These are phyloP conservation scores for Turritopsis rubra DNA, from an alignment of 30 jellyfish, hydroid and myxozoan genomes.

Conservation along the genomic window DNA sequence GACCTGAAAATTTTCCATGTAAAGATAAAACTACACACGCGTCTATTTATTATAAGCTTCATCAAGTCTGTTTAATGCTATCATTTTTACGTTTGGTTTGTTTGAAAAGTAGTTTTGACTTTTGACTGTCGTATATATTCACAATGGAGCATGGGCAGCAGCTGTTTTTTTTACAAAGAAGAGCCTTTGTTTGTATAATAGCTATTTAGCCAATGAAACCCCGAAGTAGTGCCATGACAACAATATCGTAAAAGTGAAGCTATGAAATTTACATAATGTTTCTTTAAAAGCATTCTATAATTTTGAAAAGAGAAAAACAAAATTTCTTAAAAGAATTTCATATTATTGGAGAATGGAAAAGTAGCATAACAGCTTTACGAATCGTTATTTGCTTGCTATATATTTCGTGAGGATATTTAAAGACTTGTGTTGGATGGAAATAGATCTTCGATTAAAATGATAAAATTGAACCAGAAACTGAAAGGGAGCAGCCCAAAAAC, in stretches of 20 bases:
- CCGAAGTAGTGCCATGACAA: background rate
- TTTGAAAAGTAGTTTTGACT: background rate
- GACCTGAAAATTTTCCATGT: too few relatives aligned
- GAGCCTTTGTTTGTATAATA: background rate
- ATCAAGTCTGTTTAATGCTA: background rate
- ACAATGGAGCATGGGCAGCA: background rate
- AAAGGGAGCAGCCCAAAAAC: slow-evolving; percentile 12
- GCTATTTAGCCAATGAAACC: background rate
- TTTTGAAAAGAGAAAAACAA: background rate
- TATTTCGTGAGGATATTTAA: background rate
- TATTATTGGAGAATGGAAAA: background rate
- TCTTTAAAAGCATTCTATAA: background rate
- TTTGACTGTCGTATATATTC: background rate
- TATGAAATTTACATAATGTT: background rate
- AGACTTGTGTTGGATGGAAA: background rate
- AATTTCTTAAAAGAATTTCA: background rate
- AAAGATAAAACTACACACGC: too few relatives aligned
- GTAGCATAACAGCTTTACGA: background rate
- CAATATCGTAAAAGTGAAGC: background rate
- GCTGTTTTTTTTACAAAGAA: too few relatives aligned
- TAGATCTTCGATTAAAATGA: background rate
- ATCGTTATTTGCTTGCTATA: background rate
- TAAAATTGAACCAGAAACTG: background rate
- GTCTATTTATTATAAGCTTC: too few relatives aligned
- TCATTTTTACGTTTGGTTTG: background rate